These are phyloP conservation scores for Falco novaeseelandiae DNA, from an alignment of 2,797 vertebrate species.

Conservation along the genomic window DNA sequence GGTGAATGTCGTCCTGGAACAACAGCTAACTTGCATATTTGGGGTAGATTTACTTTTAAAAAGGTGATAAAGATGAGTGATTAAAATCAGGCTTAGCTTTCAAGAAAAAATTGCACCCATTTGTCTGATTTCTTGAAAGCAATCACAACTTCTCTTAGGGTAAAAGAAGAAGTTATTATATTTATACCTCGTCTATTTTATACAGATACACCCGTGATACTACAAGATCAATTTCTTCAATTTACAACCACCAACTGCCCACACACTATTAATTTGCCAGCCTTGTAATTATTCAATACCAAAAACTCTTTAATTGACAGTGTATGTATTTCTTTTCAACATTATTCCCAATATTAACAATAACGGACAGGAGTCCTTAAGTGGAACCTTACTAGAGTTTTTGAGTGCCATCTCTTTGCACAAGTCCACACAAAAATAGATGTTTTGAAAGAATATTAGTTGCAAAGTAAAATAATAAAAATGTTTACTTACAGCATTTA, in stretches of 20 bases:
- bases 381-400: background rate
- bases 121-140: background rate
- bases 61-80: background rate
- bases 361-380: background rate
- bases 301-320: background rate
- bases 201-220: background rate
- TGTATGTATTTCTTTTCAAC: background rate
- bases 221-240: background rate
- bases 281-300: background rate
- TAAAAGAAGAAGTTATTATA: background rate
- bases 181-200: background rate
- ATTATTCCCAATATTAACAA: background rate
- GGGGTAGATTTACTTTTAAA: background rate
- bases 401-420: background rate
- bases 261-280: background rate
- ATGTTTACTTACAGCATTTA: background rate
- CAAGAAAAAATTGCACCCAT: background rate
- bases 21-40: background rate
- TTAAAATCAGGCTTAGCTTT: background rate
- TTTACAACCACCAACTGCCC: background rate
- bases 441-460: background rate
- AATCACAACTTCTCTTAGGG: background rate
- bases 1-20: background rate
- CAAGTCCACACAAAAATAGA: background rate
- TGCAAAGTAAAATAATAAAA: background rate